Percentiles rank a stretch among this genome's conserved stretches.
Conservation (phyloP, 2,797 vertebrate species). For the Anomalospiza imberbis region DNA sequence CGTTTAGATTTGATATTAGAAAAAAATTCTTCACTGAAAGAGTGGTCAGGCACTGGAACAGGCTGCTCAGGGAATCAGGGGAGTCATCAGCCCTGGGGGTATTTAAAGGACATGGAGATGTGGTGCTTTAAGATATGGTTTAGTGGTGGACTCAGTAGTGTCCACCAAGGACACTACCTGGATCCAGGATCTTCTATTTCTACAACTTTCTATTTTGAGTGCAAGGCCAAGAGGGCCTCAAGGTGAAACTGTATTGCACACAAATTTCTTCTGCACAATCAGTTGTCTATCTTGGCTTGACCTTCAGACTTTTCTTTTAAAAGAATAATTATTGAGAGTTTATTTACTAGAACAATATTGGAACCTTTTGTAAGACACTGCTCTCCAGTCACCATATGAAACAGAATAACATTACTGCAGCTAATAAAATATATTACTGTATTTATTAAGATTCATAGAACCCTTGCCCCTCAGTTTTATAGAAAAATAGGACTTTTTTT, state of each 20-base stretch:
- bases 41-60: not conserved
- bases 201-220: not conserved
- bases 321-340: not conserved
- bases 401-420: not conserved
- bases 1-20: not conserved
- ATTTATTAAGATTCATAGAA: not conserved
- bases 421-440: not conserved
- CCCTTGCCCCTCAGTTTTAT: not conserved
- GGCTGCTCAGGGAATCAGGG: not conserved
- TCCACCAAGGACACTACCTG: too few species aligned
- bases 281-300: not conserved
- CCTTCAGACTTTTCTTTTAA: not conserved
- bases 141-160: not conserved
- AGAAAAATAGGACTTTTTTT: not conserved
- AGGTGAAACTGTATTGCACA: not conserved
- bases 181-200: not conserved
- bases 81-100: not conserved
- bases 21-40: not conserved
- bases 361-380: not conserved
- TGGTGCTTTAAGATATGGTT: not conserved
- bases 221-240: not conserved
- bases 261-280: not conserved
- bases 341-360: not conserved
- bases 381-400: not conserved
- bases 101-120: not conserved